Base-by-base conservation (phyloP, 2,888 invertebrate species). In the Leucophora obtusa region DNA sequence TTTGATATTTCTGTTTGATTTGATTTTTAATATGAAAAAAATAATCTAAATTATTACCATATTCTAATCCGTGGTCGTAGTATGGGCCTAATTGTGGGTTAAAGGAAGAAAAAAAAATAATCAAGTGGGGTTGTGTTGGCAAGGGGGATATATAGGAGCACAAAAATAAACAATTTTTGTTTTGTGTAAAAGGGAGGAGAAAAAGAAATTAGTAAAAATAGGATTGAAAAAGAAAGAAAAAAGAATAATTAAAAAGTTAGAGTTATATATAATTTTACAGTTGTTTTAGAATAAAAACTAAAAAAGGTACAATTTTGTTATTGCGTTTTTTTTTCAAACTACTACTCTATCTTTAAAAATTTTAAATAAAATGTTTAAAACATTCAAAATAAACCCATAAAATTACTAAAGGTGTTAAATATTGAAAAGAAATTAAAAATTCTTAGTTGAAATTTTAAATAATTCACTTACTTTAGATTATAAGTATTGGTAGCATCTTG, bases 41-140 rank as follows among this genome's bases (percentile, higher is more conserved):
- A 53, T 84, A 88, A 84, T 83, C 84, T 84, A 86, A 87, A 86
- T 92, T 92, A 92, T 96, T 96, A 96, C 96, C 96, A 96, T 94
- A 96, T 94, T 93, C 94, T 94, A 92, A 96, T 95, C 95, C 96
- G 94, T 92, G 96, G 96, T 93, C 96, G 95, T 91, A 95, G 93
- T 91, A 94, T 94, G 92, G 95, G 95, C 94, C 96, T 93, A 92
- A 88, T 88, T 87, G 81, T 83, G 85, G 83, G 28, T 79, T 77
- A 71, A 75, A 79, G 73, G 18, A 65, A 75, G 47, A 60, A 83
- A 69, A 62, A 28, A 28, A 24, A 24, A 24, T 3, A 24, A 7
- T 28, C 82, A 82, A 68, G 73, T 68, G 68, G 60, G 10, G 47
- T 17, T 35, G 33, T 58, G 58, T 24, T 35, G 63, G 14, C 35